These are phyloP conservation scores for Temnothorax nylanderi DNA, from an alignment of 1,140 invertebrate genomes.

Conservation along the genomic window DNA sequence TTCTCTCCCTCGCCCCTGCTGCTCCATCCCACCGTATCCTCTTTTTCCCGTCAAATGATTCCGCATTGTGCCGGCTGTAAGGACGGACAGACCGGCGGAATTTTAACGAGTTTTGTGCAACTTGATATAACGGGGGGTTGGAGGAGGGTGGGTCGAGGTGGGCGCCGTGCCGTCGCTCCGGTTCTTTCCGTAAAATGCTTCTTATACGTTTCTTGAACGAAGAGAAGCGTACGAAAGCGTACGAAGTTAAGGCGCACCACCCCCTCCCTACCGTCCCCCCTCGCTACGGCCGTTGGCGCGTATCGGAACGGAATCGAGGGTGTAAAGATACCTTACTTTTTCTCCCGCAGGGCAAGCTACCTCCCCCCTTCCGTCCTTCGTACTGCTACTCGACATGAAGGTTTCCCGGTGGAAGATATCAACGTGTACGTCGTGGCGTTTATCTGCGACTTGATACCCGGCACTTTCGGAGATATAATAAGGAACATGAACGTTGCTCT, in stretches of 20 bases:
- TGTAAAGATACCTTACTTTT: constrained; percentile 57
- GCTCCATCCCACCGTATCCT: neutral
- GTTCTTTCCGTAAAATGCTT: constrained; percentile 47
- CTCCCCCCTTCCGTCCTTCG: neutral
- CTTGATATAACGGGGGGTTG: constrained; percentile 72
- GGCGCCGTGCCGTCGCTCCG: constrained; percentile 30
- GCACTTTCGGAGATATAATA: constrained; percentile 30
- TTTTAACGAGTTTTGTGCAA: constrained; percentile 82
- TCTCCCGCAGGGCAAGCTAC: constrained; percentile 21
- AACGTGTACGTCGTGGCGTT: constrained; percentile 13
- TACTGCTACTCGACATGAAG: constrained; percentile 13
- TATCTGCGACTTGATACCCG: constrained; percentile 18
- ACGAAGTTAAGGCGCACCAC: constrained; percentile 39
- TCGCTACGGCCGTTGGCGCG: constrained; percentile 34
- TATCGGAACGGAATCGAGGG: constrained; percentile 48
- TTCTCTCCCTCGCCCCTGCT: neutral
- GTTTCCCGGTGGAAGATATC: neutral
- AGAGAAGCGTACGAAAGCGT: constrained; percentile 26
- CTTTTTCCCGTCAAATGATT: constrained; percentile 71
- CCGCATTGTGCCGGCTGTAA: constrained; percentile 77
- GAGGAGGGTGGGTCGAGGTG: neutral
- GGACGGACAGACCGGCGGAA: constrained; percentile 77
- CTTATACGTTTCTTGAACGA: constrained; percentile 51
- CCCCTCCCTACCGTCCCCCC: neutral
- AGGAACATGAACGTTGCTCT: neutral